Evolutionary conservation across 1,140 invertebrate genomes (phyloP).

Genomic region (Phymorhynchus buccinoides): DNA sequence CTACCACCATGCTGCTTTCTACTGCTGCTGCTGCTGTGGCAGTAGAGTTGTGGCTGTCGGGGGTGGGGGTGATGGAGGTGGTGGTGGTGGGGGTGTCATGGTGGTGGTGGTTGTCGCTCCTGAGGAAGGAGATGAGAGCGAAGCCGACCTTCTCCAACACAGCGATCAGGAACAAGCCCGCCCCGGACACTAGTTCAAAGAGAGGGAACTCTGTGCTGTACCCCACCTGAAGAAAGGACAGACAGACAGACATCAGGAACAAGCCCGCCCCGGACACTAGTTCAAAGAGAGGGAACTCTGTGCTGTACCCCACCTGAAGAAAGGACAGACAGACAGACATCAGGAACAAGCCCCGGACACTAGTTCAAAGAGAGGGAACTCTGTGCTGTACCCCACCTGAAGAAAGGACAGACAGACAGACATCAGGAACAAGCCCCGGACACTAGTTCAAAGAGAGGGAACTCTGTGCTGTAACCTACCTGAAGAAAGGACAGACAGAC

Average conservation of each 20-base stretch:
- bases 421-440: slow-evolving; percentile 59
- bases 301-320: not conserved
- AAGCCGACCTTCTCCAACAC: slow-evolving; percentile 76
- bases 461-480: not conserved
- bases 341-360: slow-evolving; percentile 76
- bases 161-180: slow-evolving; percentile 77
- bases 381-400: not conserved
- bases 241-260: slow-evolving; percentile 74
- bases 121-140: slow-evolving; percentile 45
- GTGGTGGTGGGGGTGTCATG: not conserved
- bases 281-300: slow-evolving; percentile 52
- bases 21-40: not conserved
- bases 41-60: not conserved
- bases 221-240: not conserved
- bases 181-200: slow-evolving; percentile 63
- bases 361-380: slow-evolving; percentile 52
- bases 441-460: not conserved
- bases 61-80: not conserved
- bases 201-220: slow-evolving; percentile 47
- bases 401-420: slow-evolving; percentile 61
- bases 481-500: not conserved
- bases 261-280: slow-evolving; percentile 75
- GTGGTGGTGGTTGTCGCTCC: not conserved
- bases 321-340: slow-evolving; percentile 70
- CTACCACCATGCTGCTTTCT: not conserved